A percentile compares a stretch with the other conserved stretches of the same genome.
These are phyloP conservation scores for Paguma larvata DNA, from an alignment of 2,797 vertebrate species.

Conservation along the genomic window DNA sequence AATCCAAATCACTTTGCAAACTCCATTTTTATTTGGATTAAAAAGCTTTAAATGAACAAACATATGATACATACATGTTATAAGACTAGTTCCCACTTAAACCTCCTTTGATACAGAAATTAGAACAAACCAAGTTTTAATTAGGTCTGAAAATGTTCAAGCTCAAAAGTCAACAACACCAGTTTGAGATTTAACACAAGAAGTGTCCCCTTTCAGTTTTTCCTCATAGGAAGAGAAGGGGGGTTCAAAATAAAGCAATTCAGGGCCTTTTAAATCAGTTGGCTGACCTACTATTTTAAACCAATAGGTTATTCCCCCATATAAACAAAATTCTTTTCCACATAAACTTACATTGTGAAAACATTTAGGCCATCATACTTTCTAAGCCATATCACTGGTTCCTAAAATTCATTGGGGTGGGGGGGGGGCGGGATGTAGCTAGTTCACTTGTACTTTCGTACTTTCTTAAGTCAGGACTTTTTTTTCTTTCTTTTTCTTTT, in stretches of 20 bases:
- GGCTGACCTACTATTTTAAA: constrained; percentile 85
- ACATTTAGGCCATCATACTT: constrained; percentile 81
- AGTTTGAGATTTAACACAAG: constrained; percentile 85
- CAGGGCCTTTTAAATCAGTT: constrained; percentile 83
- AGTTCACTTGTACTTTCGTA: constrained; percentile 74
- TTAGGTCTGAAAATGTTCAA: constrained; percentile 87
- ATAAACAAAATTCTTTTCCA: constrained; percentile 87
- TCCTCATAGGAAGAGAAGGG: constrained; percentile 83
- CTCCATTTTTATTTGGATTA: constrained; percentile 91
- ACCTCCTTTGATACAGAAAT: constrained; percentile 87
- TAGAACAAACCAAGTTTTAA: constrained; percentile 89
- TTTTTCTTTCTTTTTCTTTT: no score
- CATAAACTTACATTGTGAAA: constrained; percentile 84
- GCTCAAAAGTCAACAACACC: constrained; percentile 84
- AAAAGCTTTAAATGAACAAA: constrained; percentile 91
- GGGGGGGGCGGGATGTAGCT: background rate
- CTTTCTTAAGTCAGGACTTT: constrained; percentile 77
- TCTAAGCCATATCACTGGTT: constrained; percentile 84
- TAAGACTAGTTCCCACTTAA: constrained; percentile 88
- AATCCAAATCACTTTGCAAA: constrained; percentile 91
- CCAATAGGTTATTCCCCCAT: constrained; percentile 79
- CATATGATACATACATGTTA: constrained; percentile 89
- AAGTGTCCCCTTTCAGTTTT: constrained; percentile 65
- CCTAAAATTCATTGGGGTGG: constrained; percentile 77
- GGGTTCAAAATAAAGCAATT: constrained; percentile 80